Percentiles rank a stretch among this genome's conserved stretches.
Evolutionary conservation across 2,113 vertebrate genomes (phyloP).

Genomic region (Chaetorhynchus papuensis): DNA sequence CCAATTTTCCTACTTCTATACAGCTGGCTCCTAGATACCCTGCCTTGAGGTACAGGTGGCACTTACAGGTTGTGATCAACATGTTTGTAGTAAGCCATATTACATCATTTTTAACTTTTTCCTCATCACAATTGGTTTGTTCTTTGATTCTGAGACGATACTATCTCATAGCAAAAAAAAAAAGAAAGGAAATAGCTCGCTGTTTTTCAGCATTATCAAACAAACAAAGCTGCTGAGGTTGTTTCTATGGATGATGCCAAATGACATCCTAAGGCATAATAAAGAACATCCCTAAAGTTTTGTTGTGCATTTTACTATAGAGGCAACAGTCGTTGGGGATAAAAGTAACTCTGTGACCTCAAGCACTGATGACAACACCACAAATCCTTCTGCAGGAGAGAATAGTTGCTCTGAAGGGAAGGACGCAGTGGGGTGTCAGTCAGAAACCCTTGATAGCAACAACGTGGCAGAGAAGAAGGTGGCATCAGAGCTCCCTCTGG

Average conservation of each 20-base stretch:
- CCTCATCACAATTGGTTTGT: neutral
- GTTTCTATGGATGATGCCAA: constrained; percentile 32
- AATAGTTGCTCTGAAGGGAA: constrained; percentile 79
- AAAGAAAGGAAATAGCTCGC: rapidly evolving
- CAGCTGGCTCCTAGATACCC: neutral
- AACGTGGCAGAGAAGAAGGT: constrained; percentile 77
- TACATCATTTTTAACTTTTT: neutral
- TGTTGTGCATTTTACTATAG: constrained; percentile 80
- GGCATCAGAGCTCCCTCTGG: constrained; percentile 73
- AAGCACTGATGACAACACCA: constrained; percentile 74
- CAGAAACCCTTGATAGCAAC: constrained; percentile 74
- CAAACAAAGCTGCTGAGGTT: constrained; percentile 26
- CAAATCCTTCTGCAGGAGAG: constrained; percentile 76
- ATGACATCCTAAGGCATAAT: constrained; percentile 35
- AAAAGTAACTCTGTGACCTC: constrained; percentile 75
- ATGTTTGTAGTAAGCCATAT: neutral
- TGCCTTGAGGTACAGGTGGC: neutral
- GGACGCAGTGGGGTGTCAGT: constrained; percentile 71
- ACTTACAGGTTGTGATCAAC: neutral
- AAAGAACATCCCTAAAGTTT: constrained; percentile 73
- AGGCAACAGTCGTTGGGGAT: constrained; percentile 79
- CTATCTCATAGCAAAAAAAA: neutral
- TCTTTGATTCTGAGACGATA: neutral
- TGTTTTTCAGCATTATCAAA: neutral
- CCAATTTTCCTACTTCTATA: neutral